Conservation (phyloP, 2,888 invertebrate species). For the Diadromus collaris region DNA sequence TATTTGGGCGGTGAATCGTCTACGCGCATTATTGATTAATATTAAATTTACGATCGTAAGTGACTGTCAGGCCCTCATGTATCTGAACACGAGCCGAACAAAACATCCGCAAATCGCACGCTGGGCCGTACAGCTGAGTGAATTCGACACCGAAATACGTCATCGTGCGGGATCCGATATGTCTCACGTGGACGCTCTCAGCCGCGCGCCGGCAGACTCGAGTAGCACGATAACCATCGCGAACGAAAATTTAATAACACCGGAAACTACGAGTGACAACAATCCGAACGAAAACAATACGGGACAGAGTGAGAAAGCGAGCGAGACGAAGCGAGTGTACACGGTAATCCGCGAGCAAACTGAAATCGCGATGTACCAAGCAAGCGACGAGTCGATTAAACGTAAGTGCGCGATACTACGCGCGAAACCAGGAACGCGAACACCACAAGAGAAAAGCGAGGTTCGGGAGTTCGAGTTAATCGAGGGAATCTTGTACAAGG, state of each 20-base stretch:
- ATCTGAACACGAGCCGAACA: constrained; percentile 49
- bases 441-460: background rate
- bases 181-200: constrained; percentile 65
- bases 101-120: constrained; percentile 57
- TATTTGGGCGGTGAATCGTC: constrained; percentile 54
- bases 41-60: constrained; percentile 43
- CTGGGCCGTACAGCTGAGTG: constrained; percentile 61
- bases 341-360: background rate
- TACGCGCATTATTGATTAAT: constrained; percentile 5
- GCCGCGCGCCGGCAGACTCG: constrained; percentile 56
- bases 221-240: background rate
- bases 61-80: constrained; percentile 60
- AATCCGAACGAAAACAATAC: background rate
- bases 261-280: background rate
- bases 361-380: constrained; percentile 4
- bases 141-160: constrained; percentile 63
- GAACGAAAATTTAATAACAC: background rate
- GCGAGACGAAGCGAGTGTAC: constrained; percentile 1
- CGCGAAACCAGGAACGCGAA: background rate
- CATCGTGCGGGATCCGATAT: constrained; percentile 63
- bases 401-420: constrained; percentile 9
- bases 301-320: background rate
- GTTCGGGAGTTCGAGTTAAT: constrained; percentile 31
- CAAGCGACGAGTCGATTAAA: constrained; percentile 5
- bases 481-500: constrained; percentile 48